Evolutionary conservation across 2,797 vertebrate genomes (phyloP), one percentile per base, ranked within the genome.

Genomic region (Falco rusticolus): DNA sequence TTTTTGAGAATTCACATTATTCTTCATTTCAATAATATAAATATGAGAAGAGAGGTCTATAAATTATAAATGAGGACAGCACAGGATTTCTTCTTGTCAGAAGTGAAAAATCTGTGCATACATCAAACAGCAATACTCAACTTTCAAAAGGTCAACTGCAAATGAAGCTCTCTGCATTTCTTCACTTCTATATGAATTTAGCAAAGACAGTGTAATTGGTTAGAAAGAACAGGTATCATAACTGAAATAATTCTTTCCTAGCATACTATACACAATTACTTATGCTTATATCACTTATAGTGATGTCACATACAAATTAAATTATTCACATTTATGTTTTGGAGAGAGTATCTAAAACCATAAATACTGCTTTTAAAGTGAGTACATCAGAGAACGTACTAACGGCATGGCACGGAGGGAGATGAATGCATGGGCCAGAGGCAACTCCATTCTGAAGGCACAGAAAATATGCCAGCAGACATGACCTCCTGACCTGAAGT

Each of bases 401-500:
- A 79, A 50, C 2, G 6, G 84, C 9, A 2, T 56, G 79, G 89
- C 70, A 65, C 3, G 4, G 9, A 10, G 75, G 69, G 77, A 93
- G 63, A 70, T 63, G 83, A 95, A 94, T 60, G 34, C 66, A 37
- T 1, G 8, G 60, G 69, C 75, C 68, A 89, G 71, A 85, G 72
- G 50, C 84, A 93, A 54, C 16, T 18, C 81, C 3, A 2, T 33
- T 82, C 87, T 68, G 64, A 85, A 92, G 64, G 80, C 74, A 87
- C 0, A 87, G 64, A 89, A 96, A 95, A 83, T 77, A 77, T 34
- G 50, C 69, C 87, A 94, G 81, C 81, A 89, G 78, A 87, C 71
- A 41, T 80, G 87, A 94, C 75, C 89, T 92, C 34, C 63, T 90
- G 89, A 95, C 94, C 95, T 77, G 63, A 66, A 75, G 87, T 94